Conservation (phyloP, 2,888 invertebrate genomes). For the Drosophila imparisetae region DNA sequence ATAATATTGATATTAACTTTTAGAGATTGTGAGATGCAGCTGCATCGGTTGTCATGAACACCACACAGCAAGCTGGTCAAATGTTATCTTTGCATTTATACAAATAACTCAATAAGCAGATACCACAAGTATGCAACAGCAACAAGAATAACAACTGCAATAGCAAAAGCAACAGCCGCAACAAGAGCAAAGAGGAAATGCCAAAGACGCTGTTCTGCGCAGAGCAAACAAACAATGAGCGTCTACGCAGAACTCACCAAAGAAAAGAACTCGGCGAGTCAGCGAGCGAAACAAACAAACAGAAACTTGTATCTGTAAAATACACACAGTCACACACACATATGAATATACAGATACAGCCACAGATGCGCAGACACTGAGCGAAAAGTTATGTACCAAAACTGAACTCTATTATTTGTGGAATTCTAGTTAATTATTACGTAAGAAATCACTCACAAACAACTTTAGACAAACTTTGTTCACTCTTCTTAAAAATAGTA, state of each 20-base stretch:
- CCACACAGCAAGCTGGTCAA: conserved; percentile 27
- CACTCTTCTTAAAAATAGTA: neutral
- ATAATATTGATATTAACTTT: neutral
- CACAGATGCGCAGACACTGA: conserved; percentile 12
- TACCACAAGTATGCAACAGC: conserved; percentile 49
- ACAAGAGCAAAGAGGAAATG: conserved; percentile 59
- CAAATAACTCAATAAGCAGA: conserved; percentile 38
- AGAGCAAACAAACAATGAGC: conserved; percentile 58
- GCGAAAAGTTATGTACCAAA: neutral
- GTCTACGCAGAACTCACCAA: conserved; percentile 39
- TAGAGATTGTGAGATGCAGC: neutral
- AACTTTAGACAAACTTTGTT: neutral
- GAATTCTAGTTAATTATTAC: no score
- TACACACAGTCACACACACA: conserved; percentile 43
- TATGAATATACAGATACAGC: conserved; percentile 21
- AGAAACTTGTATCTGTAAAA: conserved; percentile 74
- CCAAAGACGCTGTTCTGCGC: conserved; percentile 47
- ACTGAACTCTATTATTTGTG: no score
- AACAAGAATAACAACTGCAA: neutral
- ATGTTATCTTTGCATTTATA: conserved; percentile 33
- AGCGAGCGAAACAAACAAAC: conserved; percentile 65
- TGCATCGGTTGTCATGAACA: conserved; percentile 5
- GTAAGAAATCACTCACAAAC: neutral
- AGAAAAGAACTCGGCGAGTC: conserved; percentile 46
- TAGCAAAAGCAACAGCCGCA: conserved; percentile 15